Evolutionary conservation across 2,888 invertebrate genomes (phyloP).

Genomic region (Ernsta delagoae): DNA sequence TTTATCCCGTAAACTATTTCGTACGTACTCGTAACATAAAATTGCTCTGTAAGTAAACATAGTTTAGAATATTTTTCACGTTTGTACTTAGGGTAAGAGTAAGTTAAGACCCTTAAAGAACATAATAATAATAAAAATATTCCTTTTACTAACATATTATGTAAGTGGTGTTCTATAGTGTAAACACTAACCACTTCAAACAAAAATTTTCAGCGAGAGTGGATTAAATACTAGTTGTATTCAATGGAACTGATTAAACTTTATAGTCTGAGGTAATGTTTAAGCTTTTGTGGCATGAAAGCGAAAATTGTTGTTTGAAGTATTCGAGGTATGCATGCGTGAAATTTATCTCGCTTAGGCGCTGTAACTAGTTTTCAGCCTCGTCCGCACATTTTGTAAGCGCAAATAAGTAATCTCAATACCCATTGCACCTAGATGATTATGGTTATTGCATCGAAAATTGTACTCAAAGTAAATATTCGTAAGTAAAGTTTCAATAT

Average conservation of each 20-base stretch:
- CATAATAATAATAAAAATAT: conserved; percentile 49
- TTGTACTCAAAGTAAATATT: conserved; percentile 35
- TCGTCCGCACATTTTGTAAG: conserved; percentile 34
- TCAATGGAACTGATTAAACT: conserved; percentile 63
- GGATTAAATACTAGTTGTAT: conserved; percentile 52
- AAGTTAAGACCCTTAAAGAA: conserved; percentile 53
- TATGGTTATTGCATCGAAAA: conserved; percentile 31
- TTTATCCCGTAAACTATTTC: conserved; percentile 19
- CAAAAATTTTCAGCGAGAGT: conserved; percentile 62
- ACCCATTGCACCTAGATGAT: conserved; percentile 26
- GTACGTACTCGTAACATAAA: conserved; percentile 45
- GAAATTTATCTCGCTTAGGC: conserved; percentile 37
- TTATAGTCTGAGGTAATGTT: conserved; percentile 70
- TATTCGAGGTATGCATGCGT: conserved; percentile 35
- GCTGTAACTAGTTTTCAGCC: conserved; percentile 38
- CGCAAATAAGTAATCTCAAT: conserved; percentile 22
- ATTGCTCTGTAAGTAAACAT: conserved; percentile 49
- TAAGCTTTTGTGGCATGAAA: conserved; percentile 47
- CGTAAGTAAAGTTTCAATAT: conserved; percentile 27
- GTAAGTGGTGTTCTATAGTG: conserved; percentile 51
- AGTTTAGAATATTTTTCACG: conserved; percentile 64
- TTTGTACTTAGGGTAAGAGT: conserved; percentile 69
- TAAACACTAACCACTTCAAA: conserved; percentile 61
- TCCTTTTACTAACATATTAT: conserved; percentile 39
- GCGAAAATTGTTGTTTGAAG: conserved; percentile 75